Percentiles rank a stretch among this genome's conserved stretches.
Evolutionary conservation across 2,113 vertebrate species (phyloP).

Genomic region (Tupaia tana): DNA sequence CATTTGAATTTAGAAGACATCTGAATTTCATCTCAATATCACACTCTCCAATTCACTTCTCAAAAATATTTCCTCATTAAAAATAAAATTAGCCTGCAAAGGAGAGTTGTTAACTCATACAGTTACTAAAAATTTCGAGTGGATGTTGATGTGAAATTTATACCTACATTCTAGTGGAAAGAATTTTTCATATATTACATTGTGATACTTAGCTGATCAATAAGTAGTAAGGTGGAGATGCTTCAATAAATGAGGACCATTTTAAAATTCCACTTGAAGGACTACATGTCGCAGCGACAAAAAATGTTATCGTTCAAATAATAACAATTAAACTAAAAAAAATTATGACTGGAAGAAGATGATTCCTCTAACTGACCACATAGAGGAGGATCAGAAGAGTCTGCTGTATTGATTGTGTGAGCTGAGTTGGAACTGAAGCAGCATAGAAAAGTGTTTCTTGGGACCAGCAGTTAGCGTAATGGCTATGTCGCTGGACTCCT

Average conservation of each 20-base stretch:
- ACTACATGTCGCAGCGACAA: neutral
- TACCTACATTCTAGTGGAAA: neutral
- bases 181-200: neutral
- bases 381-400: neutral
- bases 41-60: neutral
- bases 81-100: neutral
- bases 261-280: conserved; percentile 8
- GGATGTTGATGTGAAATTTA: neutral
- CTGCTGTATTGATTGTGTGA: neutral
- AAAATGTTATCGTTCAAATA: conserved; percentile 2
- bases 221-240: neutral
- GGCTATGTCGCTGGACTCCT: too few relatives aligned
- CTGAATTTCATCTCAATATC: neutral
- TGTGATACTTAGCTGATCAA: neutral
- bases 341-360: neutral
- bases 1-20: neutral
- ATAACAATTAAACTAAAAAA: neutral
- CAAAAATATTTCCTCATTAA: neutral
- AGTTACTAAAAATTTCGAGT: conserved; percentile 4
- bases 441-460: neutral
- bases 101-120: neutral
- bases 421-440: neutral
- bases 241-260: neutral
- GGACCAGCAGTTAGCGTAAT: too few relatives aligned
- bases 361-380: neutral